Evolutionary conservation across 2,797 vertebrate species (phyloP).

Genomic region (Gymnothorax javanicus): DNA sequence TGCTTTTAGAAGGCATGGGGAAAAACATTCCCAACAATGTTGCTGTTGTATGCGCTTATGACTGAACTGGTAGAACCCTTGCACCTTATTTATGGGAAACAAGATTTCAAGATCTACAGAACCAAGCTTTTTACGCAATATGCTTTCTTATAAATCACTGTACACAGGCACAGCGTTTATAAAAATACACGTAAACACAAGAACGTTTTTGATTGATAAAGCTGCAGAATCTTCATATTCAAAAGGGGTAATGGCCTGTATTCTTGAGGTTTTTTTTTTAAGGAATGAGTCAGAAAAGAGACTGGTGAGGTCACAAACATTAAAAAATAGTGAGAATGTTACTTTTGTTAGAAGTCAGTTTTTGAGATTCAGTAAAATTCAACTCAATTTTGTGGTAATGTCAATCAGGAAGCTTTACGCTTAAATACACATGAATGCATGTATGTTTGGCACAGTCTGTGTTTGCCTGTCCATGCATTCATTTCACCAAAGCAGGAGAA

Average conservation of each 20-base stretch:
- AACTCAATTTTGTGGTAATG: not conserved
- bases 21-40: not conserved
- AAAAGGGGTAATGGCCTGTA: conserved; percentile 35
- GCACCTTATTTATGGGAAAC: not conserved
- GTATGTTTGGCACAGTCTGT: conserved; percentile 3
- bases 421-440: conserved; percentile 20
- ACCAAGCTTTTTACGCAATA: not conserved
- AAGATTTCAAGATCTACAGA: not conserved
- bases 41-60: not conserved
- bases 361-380: not conserved
- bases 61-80: not conserved
- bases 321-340: not conserved
- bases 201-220: conserved; percentile 42
- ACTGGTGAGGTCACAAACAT: conserved; percentile 31
- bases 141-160: not conserved
- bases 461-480: conserved; percentile 5
- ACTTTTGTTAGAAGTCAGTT: not conserved
- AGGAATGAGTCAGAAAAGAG: conserved; percentile 53
- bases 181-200: not conserved
- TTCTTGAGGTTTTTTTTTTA: conserved; percentile 51
- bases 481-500: not conserved
- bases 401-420: not conserved
- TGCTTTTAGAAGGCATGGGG: not conserved
- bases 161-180: not conserved
- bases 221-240: conserved; percentile 43